These are phyloP conservation scores for Apteryx mantelli DNA, from an alignment of 2,113 vertebrate genomes.

Conservation along the genomic window DNA sequence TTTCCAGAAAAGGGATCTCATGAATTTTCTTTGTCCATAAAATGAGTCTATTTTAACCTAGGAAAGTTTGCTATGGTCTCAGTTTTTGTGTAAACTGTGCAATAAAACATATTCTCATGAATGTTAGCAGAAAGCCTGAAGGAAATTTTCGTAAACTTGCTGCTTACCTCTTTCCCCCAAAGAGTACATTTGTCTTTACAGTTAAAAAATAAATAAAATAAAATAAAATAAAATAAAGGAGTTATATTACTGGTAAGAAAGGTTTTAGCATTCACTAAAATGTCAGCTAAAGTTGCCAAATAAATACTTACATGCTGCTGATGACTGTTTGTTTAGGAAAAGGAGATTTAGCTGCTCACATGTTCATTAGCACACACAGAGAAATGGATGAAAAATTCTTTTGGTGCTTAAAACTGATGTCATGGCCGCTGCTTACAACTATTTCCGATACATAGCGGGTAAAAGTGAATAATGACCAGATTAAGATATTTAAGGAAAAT, in stretches of 20 bases:
- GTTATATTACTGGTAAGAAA: conserved; percentile 65
- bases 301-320: conserved; percentile 69
- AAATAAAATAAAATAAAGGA: not conserved
- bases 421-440: conserved; percentile 58
- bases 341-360: conserved; percentile 62
- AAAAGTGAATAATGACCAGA: conserved; percentile 68
- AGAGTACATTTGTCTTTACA: conserved; percentile 32
- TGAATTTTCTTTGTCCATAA: conserved; percentile 47
- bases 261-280: conserved; percentile 70
- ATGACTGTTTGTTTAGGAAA: conserved; percentile 61
- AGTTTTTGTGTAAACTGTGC: conserved; percentile 57
- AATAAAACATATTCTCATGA: conserved; percentile 66
- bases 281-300: conserved; percentile 76
- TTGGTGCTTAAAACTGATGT: conserved; percentile 64
- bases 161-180: conserved; percentile 49
- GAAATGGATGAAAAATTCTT: conserved; percentile 64
- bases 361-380: conserved; percentile 67
- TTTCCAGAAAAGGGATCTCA: not conserved
- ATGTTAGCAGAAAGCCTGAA: conserved; percentile 46
- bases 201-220: not conserved
- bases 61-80: conserved; percentile 56
- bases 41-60: conserved; percentile 63
- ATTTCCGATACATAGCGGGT: conserved; percentile 32
- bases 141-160: conserved; percentile 61
- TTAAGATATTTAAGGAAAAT: conserved; percentile 83